phyloP scores from a whole-genome alignment of 2,797 vertebrate genomes.

The Odontamblyopus lacepedii region DNA sequence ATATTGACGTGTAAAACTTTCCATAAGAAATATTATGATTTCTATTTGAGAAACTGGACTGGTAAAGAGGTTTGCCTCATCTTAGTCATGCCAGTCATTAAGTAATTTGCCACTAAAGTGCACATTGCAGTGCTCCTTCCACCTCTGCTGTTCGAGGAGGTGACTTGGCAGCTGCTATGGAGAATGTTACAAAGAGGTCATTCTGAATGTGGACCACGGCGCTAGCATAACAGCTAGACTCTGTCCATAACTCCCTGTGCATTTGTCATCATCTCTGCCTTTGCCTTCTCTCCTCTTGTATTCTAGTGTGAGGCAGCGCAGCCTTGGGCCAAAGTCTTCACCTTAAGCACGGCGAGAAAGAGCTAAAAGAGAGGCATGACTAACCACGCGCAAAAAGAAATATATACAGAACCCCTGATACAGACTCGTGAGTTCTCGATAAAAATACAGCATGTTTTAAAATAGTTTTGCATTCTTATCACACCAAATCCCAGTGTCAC shows the following conservation, averaged over 20 bases:
- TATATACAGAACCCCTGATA: conserved; percentile 15
- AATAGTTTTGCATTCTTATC: conserved; percentile 66
- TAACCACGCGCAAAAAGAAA: conserved; percentile 37
- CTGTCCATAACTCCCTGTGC: conserved; percentile 41
- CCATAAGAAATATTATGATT: neutral
- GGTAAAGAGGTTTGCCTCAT: too few relatives aligned
- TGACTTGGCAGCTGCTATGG: conserved; percentile 36
- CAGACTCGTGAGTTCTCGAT: conserved; percentile 12
- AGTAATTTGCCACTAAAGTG: neutral
- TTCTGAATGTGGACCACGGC: conserved; percentile 29
- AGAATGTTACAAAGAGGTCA: conserved; percentile 39
- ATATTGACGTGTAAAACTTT: neutral
- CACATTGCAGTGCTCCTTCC: neutral
- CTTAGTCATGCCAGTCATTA: neutral
- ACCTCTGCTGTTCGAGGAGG: conserved; percentile 6
- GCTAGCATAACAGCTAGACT: conserved; percentile 31
- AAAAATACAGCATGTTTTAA: conserved; percentile 26
- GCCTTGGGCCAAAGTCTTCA: conserved; percentile 55
- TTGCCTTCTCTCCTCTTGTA: conserved; percentile 25
- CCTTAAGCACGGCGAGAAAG: conserved; percentile 49
- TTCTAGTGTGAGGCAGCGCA: conserved; percentile 40
- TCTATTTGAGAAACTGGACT: neutral
- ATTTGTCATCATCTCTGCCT: conserved; percentile 42
- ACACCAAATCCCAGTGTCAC: conserved; percentile 67
- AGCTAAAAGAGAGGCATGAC: conserved; percentile 48